These are phyloP conservation scores for Proales similis DNA, from an alignment of 1,140 invertebrate genomes.

Conservation along the genomic window DNA sequence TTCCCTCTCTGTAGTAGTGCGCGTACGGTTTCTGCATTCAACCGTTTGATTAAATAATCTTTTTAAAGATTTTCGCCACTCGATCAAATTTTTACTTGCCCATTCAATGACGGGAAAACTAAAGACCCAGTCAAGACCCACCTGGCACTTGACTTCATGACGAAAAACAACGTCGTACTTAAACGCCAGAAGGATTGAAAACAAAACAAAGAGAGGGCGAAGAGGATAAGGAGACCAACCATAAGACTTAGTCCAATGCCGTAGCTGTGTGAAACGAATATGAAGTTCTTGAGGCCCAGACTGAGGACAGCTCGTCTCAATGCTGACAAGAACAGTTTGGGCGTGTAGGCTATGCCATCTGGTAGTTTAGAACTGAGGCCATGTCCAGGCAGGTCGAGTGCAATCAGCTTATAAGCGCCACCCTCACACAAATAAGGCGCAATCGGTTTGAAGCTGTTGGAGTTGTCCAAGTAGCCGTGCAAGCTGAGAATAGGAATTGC, in stretches of 20 bases:
- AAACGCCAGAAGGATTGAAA: neutral
- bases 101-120: constrained; percentile 20
- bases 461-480: constrained; percentile 35
- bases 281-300: constrained; percentile 12
- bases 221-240: constrained; percentile 4
- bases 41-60: no score
- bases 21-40: no score
- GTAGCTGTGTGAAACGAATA: constrained; percentile 33
- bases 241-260: constrained; percentile 30
- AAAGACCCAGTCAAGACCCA: constrained; percentile 33
- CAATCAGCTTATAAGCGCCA: constrained; percentile 15
- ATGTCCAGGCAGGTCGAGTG: constrained; percentile 31
- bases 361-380: constrained; percentile 35
- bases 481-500: constrained; percentile 11
- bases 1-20: neutral
- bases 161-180: constrained; percentile 29
- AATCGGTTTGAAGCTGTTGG: constrained; percentile 30
- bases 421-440: constrained; percentile 21
- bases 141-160: constrained; percentile 9
- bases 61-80: neutral
- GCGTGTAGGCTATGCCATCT: constrained; percentile 17
- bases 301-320: constrained; percentile 13
- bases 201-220: neutral
- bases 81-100: no score
- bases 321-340: constrained; percentile 21